phyloP scores from a whole-genome alignment of 1,140 invertebrate species.

The Lucilia sericata region DNA sequence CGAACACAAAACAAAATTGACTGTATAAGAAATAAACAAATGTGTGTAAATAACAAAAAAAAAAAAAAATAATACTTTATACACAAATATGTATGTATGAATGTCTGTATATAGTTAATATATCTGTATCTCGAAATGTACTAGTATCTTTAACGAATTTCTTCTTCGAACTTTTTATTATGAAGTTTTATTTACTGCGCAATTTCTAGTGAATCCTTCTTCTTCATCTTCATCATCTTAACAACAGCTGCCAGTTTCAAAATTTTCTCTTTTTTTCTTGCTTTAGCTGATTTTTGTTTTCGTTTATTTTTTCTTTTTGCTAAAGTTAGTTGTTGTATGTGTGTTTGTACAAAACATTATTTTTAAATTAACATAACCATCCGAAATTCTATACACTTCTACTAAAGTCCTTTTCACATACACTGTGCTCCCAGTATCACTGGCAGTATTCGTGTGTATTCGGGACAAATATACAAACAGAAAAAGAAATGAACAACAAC shows the following conservation, averaged over 20 bases:
- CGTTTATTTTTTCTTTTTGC: neutral
- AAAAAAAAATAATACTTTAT: neutral
- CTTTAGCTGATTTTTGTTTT: neutral
- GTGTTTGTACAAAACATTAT: neutral
- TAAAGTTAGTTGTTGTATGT: neutral
- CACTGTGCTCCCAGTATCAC: neutral
- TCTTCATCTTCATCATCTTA: constrained; percentile 14
- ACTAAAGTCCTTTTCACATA: neutral
- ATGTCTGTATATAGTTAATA: neutral
- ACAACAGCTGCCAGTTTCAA: constrained; percentile 36
- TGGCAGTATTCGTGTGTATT: neutral
- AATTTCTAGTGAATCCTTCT: constrained; percentile 35
- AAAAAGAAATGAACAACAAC: neutral
- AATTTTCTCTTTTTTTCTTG: constrained; percentile 16
- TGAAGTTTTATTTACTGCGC: constrained; percentile 36
- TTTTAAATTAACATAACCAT: constrained; percentile 8
- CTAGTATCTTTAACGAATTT: neutral
- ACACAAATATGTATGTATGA: neutral
- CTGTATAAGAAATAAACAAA: neutral
- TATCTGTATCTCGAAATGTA: too few species aligned
- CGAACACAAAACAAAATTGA: neutral
- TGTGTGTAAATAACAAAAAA: neutral
- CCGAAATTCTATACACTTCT: constrained; percentile 19
- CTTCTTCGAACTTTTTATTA: constrained; percentile 34
- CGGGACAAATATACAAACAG: neutral